Base-by-base conservation (phyloP, 2,888 invertebrate species). In the Cheilosia soror region DNA sequence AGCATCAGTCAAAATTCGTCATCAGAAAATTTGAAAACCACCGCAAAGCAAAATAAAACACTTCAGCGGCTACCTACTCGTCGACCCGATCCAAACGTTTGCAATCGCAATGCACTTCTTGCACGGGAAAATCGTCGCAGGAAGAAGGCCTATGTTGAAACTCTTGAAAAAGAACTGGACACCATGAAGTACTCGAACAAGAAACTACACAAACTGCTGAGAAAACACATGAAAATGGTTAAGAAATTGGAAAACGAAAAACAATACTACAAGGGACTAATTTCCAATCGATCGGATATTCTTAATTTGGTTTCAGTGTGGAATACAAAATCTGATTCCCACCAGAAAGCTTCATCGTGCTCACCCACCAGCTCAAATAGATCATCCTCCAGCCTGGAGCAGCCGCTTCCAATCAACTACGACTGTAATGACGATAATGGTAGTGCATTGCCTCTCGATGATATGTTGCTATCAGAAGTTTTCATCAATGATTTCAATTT, bases 101-200 rank as follows among this genome's bases (percentile, higher is more conserved):
- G 88, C 51, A 92, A 92, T 87, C 88, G 93, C 87, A 95, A 95
- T 89, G 95, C 95, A 0, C 88, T 94, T 40, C 93, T 94, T 91
- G 95, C 95, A 1, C 91, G 95, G 3, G 94, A 94, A 88, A 95
- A 95, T 89, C 93, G 95, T 1, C 92, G 93, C 2, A 93, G 93
- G 55, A 95, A 95, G 88, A 95, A 95, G 89, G 92, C 93, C 40
- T 94, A 95, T 88, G 88, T 95, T 25, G 93, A 94, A 76, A 92
- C 92, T 15, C 91, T 95, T 15, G 95, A 95, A 89, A 92, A 90
- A 33, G 93, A 93, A 84, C 89, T 94, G 0, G 88, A 90, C 0
- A 89, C 90, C 11, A 91, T 93, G 37, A 93, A 92, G 51, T 89
- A 88, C 7, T 93, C 93, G 31, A 94, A 94, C 88, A 92, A 91